Base-by-base conservation (phyloP, 2,113 vertebrate genomes). In the Halichoerus grypus region DNA sequence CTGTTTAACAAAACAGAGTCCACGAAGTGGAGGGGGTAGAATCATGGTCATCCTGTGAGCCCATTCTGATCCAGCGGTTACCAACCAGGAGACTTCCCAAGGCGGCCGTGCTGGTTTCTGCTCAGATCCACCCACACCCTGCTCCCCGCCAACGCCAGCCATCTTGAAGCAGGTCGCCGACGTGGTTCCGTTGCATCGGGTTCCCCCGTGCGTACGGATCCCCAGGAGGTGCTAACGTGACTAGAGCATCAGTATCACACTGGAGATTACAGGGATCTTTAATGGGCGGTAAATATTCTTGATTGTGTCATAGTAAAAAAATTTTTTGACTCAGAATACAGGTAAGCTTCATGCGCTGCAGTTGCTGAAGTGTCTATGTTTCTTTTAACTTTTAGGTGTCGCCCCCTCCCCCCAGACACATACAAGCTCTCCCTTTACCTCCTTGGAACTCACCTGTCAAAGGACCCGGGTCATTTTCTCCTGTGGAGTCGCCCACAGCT, bases 111-210 rank as follows among this genome's bases (percentile, higher is more conserved):
- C 36, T 21, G 10, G 21, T 12, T n/a, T 57, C n/a, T 5, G 63
- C 36, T 57, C 33, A 7, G 15, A 16, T 1, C 33, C 24, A 16
- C 22, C 51, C 6, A 11, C 36, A 6, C 51, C 49, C 49, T 0
- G 2, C 26, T 15, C 14, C 36, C 36, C 19, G 1, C 46, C 46
- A 19, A 16, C 4, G 4, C 76, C 1, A 4, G 26, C 15, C 5
- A 4, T 10, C 14, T 0, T 4, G n/a, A 5, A 5, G 76, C 2
- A 10, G 28, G 16, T 10, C 15, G 26, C 22, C 5, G 46, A 18
- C 28, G 0, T 2, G 4, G 28, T 10, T 16, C 28, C 28, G 1
- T 8, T 0, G 46, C 9, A 8, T 10, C 28, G 42, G 26, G 39
- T 16, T 71, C 24, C 13, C 13, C 3, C 3, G 42, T 14, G 14